Evolutionary conservation across 1,140 invertebrate genomes (phyloP), one percentile per base, ranked within the genome.

Genomic region (Chionoecetes opilio): DNA sequence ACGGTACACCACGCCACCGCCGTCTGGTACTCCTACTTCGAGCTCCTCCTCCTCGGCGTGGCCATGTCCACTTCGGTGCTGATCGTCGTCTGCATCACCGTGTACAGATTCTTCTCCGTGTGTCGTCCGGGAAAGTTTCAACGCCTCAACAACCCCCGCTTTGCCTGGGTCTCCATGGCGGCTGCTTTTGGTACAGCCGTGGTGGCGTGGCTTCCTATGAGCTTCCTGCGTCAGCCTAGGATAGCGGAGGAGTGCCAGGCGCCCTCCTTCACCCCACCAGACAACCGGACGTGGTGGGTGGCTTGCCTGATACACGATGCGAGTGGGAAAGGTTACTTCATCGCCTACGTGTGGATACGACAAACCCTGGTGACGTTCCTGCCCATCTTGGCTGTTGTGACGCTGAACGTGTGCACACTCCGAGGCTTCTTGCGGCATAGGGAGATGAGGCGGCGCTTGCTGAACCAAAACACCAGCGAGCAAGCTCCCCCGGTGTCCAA

Each of bases 71-170:
- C 94, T 88, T 96, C 96, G 34, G 97, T 97, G 2, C 96, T 97
- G 63, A 75, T 96, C 26, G 96, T 97, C 0, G 96, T 97, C 41
- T 96, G 96, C 35, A 94, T 97, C 0, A 97, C 97, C 14, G 94
- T 97, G 8, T 96, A 97, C 46, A 95, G 97, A 17, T 97, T 96
- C 90, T 96, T 96, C 29, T 97, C 97, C 2, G 96, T 97, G 0
- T 96, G 96, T 93, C 87, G 96, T 21, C 97, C 97, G 8, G 96
- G 95, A 3, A 91, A 96, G 26, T 97, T 96, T 89, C 96, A 96
- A 82, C 93, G 96, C 32, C 95, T 97, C 5, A 96, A 97, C 85
- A 97, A 96, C 5, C 82, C 87, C 1, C 93, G 93, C 11, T 96
- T 95, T 17, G 96, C 96, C 0, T 96, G 94, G n/a, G 32, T 93